Evolutionary conservation across 2,888 invertebrate species (phyloP).

Genomic region (Cartodere bifasciata): DNA sequence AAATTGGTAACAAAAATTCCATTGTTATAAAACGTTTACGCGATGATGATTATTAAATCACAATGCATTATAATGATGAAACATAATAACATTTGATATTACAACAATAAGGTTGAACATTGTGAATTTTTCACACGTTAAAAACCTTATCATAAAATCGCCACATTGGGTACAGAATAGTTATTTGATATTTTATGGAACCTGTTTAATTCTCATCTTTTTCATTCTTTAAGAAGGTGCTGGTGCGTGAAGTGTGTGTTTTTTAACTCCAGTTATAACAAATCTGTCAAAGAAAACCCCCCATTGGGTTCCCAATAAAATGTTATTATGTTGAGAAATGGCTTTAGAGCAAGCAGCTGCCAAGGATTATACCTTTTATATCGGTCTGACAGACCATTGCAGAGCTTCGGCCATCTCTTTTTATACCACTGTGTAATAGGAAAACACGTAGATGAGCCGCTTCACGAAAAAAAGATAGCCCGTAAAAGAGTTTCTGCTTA

Average conservation of each 20-base stretch:
- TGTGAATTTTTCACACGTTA: slow-evolving; percentile 11
- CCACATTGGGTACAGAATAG: slow-evolving; percentile 16
- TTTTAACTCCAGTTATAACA: slow-evolving; percentile 27
- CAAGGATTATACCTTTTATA: slow-evolving; percentile 25
- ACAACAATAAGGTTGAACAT: too few relatives aligned
- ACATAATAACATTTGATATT: too few relatives aligned
- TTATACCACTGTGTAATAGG: too few relatives aligned
- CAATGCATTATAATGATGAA: too few relatives aligned
- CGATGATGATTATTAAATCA: too few relatives aligned
- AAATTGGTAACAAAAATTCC: too few relatives aligned
- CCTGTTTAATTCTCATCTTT: slow-evolving; percentile 24
- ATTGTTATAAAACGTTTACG: too few relatives aligned
- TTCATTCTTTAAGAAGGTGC: slow-evolving; percentile 25
- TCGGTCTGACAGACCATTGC: too few relatives aligned
- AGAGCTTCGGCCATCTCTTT: too few relatives aligned
- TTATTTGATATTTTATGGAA: slow-evolving; percentile 24
- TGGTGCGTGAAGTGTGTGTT: slow-evolving; percentile 28
- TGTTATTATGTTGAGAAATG: slow-evolving; percentile 30
- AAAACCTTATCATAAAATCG: slow-evolving; percentile 10
- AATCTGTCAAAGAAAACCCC: slow-evolving; percentile 28
- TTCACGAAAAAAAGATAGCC: slow-evolving; percentile 13
- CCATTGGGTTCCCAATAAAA: slow-evolving; percentile 25
- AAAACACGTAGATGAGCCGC: too few relatives aligned
- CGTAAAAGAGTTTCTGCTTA: slow-evolving; percentile 10
- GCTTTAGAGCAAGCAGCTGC: slow-evolving; percentile 27